Base-by-base conservation (phyloP, 2,113 vertebrate species). In the Tragelaphus scriptus region DNA sequence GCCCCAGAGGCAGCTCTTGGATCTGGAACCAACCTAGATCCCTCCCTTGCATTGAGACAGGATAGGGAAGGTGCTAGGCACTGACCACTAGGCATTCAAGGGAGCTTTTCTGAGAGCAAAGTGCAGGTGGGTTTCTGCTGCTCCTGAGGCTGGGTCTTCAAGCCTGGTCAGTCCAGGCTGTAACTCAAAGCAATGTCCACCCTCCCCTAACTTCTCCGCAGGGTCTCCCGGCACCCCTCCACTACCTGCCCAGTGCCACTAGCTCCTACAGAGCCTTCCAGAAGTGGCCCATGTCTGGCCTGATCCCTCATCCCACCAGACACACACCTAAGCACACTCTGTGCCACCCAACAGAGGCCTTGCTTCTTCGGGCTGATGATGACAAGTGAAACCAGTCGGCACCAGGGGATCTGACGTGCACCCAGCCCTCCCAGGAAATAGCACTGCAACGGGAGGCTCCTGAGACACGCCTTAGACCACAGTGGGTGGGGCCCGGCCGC, bases 341-440 rank as follows among this genome's bases (percentile, higher is more conserved):
- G 13, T 77, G 61, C 23, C 44, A 59, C 95, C 68, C 68, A 53
- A 30, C 85, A 94, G 36, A 93, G 84, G 61, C 63, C 82, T 87
- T 58, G 77, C 84, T 84, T 94, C 59, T 87, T 32, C n/a, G 23
- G 53, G 47, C 61, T 86, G 79, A 26, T 47, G 96, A 94, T 7
- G 2, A 86, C 90, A 96, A 80, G 40, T 13, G 77, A 97, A 90
- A 36, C 51, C 49, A 97, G 96, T 87, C 93, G 97, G 79, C 88
- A 91, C 89, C 53, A 55, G 87, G 88, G 90, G 53, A 84, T 93
- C 89, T 77, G 80, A 80, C 0, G 7, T 49, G 81, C 95, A 80
- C 4, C 1, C 79, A 95, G 77, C 65, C 86, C 53, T 95, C 96
- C 96, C 71, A 96, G 97, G 96, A 98, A 97, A 93, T n/a, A 96